Evolutionary conservation across 2,888 invertebrate species (phyloP), one percentile per base, ranked within the genome.

Genomic region (Linnaemya vulpina): DNA sequence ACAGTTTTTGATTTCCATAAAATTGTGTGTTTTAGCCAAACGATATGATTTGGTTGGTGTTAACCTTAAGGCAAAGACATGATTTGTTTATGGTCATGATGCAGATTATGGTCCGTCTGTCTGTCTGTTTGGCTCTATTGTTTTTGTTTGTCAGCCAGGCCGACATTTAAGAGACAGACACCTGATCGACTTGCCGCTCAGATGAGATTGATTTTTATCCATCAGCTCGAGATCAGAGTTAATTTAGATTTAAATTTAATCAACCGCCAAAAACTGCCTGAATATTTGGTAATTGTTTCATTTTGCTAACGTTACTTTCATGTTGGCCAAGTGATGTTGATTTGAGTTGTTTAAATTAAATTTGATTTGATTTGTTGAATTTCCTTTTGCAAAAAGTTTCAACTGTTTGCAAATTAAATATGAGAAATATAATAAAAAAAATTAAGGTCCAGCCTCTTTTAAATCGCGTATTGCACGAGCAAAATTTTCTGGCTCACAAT

Each of bases 1-100:
- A 22, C 30, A 43, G 17, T 35, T 78, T 58, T 78, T 58, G 46
- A 58, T 58, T 73, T 46, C 15, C 46, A 71, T 67, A 55, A 65
- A 51, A 53, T 30, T 43, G 60, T 60, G 60, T 60, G 13, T 49
- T 46, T 20, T 13, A 58, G 62, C 5, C 7, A 71, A 71, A 75
- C 46, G 75, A 60, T 65, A 65, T 71, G 60, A 60, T 75, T 30
- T 58, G 68, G 65, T 30, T 58, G 68, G 65, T 70, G 76, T 58
- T 79, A 85, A 82, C 78, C 78, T 85, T 68, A 79, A 79, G 85
- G 82, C 85, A 75, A 68, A 74, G 58, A 75, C 82, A 83, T 85
- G 85, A 85, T 85, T 85, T 85, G 85, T 85, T 85, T 85, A 83
- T 85, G 85, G 82, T 71, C 85, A 78, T 79, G 62, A 65, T 46